Evolutionary conservation across 1,140 invertebrate species (phyloP).

Genomic region (Lordiphosa stackelbergi): DNA sequence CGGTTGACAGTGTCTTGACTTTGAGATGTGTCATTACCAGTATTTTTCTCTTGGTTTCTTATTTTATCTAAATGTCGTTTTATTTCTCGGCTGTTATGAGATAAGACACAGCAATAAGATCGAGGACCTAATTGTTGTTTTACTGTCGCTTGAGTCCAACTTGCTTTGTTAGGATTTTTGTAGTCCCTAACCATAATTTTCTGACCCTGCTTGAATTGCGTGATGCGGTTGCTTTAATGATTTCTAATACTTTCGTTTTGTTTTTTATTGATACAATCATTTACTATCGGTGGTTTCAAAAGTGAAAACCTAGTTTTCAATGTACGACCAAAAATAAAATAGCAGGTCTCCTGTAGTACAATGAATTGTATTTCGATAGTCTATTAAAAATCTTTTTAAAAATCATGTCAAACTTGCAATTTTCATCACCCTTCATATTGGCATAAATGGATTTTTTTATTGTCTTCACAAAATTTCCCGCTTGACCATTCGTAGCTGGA

Average conservation of each 20-base stretch:
- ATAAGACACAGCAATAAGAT: conserved; percentile 11
- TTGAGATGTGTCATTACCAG: background rate
- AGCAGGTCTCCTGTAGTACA: too few species aligned
- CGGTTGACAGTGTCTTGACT: background rate
- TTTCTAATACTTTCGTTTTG: background rate
- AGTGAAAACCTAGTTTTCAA: conserved; percentile 10
- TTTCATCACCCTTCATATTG: background rate
- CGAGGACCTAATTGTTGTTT: conserved; percentile 10
- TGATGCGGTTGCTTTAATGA: background rate
- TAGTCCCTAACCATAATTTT: conserved; percentile 12
- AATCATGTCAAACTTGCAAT: conserved; percentile 4
- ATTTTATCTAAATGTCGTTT: conserved; percentile 14
- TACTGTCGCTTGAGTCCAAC: too few species aligned
- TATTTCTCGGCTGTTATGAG: conserved; percentile 10
- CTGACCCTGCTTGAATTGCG: background rate
- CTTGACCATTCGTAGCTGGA: conserved; percentile 11
- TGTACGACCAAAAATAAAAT: background rate
- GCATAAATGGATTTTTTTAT: conserved; percentile 10
- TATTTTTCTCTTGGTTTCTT: background rate
- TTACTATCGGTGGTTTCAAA: conserved; percentile 6
- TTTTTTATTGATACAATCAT: too few species aligned
- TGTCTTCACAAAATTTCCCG: conserved; percentile 2
- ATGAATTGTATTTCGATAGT: too few species aligned
- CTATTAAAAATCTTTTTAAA: conserved; percentile 8
- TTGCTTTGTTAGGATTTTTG: too few species aligned